Conservation (phyloP, 2,797 vertebrate species). For the Spea hammondii region DNA sequence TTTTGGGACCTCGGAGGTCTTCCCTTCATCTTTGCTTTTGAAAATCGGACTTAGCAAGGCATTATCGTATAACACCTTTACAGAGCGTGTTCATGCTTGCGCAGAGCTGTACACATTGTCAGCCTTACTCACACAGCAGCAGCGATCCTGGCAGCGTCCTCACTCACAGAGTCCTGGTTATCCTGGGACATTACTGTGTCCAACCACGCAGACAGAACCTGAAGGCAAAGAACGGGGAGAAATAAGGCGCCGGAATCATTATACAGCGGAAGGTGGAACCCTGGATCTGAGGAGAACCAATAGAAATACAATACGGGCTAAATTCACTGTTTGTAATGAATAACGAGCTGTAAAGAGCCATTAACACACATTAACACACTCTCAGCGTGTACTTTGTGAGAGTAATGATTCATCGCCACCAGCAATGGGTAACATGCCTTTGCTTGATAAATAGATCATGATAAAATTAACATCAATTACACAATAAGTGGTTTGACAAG, state of each 20-base stretch:
- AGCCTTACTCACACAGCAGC: constrained; percentile 30
- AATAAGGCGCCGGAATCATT: no score
- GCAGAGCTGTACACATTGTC: neutral
- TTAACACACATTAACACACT: no score
- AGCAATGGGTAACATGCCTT: neutral
- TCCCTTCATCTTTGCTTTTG: no score
- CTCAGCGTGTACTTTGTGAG: neutral
- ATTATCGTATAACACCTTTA: no score
- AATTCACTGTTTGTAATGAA: no score
- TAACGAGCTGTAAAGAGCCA: no score
- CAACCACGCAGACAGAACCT: constrained; percentile 36
- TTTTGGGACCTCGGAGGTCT: no score
- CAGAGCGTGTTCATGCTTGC: no score
- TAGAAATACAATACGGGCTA: neutral
- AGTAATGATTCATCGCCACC: neutral
- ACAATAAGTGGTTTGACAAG: neutral
- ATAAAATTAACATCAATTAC: neutral
- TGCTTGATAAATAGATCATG: neutral
- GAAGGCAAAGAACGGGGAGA: neutral
- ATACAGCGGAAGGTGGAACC: no score
- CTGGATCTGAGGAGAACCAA: neutral
- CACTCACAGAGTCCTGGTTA: constrained; percentile 3
- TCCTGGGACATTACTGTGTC: constrained; percentile 16
- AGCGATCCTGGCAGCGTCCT: constrained; percentile 28
- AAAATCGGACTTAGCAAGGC: no score